A percentile compares a stretch with the other conserved stretches of the same genome.
Evolutionary conservation across 2,888 invertebrate genomes (phyloP).

Genomic region (Conistra vaccinii): DNA sequence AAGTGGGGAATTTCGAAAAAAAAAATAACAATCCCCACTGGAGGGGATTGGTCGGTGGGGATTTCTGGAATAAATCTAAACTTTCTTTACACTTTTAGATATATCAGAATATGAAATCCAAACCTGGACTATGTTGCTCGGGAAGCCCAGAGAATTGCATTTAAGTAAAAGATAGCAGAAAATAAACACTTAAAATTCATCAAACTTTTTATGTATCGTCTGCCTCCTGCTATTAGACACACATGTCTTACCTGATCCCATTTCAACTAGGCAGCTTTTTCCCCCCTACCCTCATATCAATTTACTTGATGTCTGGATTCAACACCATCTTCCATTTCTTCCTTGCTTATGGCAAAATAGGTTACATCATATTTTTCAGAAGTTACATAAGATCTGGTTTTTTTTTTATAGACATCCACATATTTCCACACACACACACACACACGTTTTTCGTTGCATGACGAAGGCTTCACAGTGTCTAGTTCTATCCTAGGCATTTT

Average conservation of each 20-base stretch:
- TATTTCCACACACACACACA: background rate
- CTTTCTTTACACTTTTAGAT: background rate
- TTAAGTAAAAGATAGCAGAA: background rate
- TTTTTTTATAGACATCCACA: background rate
- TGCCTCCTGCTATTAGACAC: background rate
- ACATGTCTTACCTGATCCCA: background rate
- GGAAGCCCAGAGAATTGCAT: background rate
- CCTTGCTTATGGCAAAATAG: background rate
- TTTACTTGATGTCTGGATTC: background rate
- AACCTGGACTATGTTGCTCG: background rate
- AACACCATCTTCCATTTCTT: background rate
- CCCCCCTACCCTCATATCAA: background rate
- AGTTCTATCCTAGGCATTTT: background rate
- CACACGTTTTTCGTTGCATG: background rate
- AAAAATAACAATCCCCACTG: no score
- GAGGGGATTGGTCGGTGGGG: no score
- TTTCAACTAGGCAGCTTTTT: background rate
- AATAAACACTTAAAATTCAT: background rate
- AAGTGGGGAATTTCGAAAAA: no score
- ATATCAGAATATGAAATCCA: background rate
- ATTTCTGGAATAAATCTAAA: no score
- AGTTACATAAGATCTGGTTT: background rate
- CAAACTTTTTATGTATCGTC: background rate
- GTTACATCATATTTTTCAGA: background rate
- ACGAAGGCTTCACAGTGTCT: no score